Conservation (phyloP, 2,113 vertebrate genomes). For the Nothocercus nigrocapillus region DNA sequence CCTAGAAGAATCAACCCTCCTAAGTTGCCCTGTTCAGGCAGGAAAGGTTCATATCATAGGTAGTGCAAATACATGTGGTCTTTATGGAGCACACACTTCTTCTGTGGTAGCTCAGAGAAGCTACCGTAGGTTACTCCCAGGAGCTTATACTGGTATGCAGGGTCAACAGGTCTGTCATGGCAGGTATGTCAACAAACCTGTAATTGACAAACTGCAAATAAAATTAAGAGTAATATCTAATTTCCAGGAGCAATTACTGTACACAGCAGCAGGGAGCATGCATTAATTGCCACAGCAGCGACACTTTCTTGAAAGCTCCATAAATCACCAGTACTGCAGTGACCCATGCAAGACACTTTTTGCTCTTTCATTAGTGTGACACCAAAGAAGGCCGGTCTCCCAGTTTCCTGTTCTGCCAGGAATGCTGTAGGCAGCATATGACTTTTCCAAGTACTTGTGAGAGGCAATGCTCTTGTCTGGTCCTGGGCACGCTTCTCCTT, state of each 20-base stretch:
- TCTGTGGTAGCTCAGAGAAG: not conserved
- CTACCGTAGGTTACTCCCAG: not conserved
- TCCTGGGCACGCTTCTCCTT: not conserved
- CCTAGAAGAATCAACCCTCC: not conserved
- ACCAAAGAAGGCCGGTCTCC: not conserved
- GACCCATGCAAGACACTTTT: not conserved
- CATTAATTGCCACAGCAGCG: slow-evolving; percentile 74
- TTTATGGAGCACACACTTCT: not conserved
- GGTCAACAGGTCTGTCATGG: slow-evolving; percentile 72
- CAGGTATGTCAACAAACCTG: slow-evolving; percentile 66
- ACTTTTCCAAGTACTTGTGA: not conserved
- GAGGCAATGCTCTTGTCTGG: not conserved
- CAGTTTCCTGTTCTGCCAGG: not conserved
- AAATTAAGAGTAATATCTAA: slow-evolving; percentile 82
- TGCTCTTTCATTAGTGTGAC: not conserved
- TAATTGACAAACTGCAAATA: slow-evolving; percentile 76
- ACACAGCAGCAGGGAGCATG: slow-evolving; percentile 64
- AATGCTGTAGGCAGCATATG: accelerated
- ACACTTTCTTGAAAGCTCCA: slow-evolving; percentile 72
- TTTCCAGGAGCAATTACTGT: slow-evolving; percentile 77
- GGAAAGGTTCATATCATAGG: slow-evolving; percentile 8
- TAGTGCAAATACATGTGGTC: not conserved
- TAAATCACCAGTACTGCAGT: slow-evolving; percentile 70
- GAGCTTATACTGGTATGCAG: slow-evolving; percentile 29
- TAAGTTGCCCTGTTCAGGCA: not conserved